These are phyloP conservation scores for Heliocidaris erythrogramma DNA, from an alignment of 35 echinoderm and acorn worm species.

Conservation along the genomic window DNA sequence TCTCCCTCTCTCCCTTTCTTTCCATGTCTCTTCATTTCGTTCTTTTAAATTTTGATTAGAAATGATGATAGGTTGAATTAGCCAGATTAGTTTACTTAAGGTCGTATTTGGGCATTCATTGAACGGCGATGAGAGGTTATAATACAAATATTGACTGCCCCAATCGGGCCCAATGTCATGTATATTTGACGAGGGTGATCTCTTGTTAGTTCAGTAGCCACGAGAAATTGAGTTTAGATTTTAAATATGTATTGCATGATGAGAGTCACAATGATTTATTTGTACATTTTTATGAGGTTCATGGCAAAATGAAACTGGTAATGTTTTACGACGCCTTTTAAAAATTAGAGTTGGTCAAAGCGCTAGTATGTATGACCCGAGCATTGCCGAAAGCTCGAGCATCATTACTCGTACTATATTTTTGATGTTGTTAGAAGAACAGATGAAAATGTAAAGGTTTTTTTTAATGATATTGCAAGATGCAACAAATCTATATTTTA, in stretches of 20 bases:
- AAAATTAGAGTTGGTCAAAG: no score
- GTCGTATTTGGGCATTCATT: conserved; percentile 27
- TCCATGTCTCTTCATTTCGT: no score
- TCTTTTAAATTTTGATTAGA: not conserved
- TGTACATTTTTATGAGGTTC: not conserved
- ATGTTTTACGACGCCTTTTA: no score
- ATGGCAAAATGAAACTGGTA: not conserved
- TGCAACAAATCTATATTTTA: not conserved
- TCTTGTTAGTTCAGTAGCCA: not conserved
- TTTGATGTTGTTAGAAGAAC: not conserved
- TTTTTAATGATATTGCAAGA: not conserved
- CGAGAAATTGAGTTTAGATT: not conserved
- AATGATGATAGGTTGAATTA: conserved; percentile 11
- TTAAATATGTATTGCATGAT: not conserved
- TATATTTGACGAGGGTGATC: conserved; percentile 25
- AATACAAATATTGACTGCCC: conserved; percentile 11
- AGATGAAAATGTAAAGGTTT: not conserved
- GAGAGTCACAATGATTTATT: not conserved
- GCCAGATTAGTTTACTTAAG: conserved; percentile 12
- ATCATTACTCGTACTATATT: not conserved
- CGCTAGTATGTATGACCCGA: no score
- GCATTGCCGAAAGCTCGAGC: no score
- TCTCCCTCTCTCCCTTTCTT: not conserved
- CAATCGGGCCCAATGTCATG: not conserved
- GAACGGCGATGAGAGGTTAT: conserved; percentile 15